These are phyloP conservation scores for Apostichopus parvimensis DNA, from an alignment of 35 echinoderm and acorn worm species.

Conservation along the genomic window DNA sequence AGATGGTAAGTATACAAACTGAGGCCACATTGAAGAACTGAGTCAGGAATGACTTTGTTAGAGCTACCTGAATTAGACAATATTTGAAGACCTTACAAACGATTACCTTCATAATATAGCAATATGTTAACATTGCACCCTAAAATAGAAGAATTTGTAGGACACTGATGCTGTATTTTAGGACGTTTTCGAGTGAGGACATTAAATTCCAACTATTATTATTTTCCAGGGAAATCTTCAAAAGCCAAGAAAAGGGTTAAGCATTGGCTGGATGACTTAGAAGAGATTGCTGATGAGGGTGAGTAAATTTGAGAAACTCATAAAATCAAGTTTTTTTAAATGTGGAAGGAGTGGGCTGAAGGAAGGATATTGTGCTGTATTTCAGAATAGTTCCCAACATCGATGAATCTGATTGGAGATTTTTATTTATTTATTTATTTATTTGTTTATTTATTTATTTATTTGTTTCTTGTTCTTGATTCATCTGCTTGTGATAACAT, in stretches of 20 bases:
- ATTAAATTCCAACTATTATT: too few species aligned
- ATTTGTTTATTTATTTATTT: background rate
- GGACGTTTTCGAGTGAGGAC: too few species aligned
- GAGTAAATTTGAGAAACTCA: background rate
- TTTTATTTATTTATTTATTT: background rate
- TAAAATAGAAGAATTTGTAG: too few species aligned
- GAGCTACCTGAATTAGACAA: too few species aligned
- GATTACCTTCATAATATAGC: too few species aligned
- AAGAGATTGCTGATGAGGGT: constrained; percentile 29
- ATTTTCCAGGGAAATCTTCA: background rate
- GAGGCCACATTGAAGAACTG: background rate
- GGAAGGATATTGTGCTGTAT: background rate
- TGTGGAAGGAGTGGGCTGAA: too few species aligned
- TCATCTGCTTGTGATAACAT: background rate
- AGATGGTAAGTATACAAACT: constrained; percentile 31
- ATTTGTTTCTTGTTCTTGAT: background rate
- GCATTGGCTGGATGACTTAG: constrained; percentile 75
- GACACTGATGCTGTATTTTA: too few species aligned
- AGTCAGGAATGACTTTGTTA: background rate
- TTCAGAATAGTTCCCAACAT: background rate
- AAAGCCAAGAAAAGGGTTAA: constrained; percentile 54
- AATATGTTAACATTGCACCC: too few species aligned
- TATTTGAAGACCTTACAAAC: too few species aligned
- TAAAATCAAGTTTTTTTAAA: too few species aligned
- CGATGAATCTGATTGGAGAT: background rate